These are phyloP conservation scores for Lytechinus pictus DNA, from an alignment of 35 echinoderm and acorn worm species.

Conservation along the genomic window DNA sequence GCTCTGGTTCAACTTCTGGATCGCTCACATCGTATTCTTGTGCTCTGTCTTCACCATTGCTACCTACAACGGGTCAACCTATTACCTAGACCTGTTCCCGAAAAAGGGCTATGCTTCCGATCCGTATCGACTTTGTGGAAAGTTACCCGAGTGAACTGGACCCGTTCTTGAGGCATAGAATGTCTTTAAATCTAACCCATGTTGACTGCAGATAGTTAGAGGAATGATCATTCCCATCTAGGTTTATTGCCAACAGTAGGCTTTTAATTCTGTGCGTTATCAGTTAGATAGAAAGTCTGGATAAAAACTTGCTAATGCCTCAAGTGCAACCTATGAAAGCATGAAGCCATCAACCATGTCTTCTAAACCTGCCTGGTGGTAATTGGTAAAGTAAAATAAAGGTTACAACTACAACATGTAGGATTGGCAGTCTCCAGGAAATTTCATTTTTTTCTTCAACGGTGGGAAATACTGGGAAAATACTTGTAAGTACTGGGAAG, in stretches of 20 bases:
- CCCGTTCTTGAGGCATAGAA: neutral
- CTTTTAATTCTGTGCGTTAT: neutral
- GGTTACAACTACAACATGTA: no score
- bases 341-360: no score
- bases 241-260: neutral
- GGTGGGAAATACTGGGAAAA: no score
- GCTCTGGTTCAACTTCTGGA: constrained; percentile 24
- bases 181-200: neutral
- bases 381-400: no score
- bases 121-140: constrained; percentile 40
- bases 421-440: no score
- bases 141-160: neutral
- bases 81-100: constrained; percentile 33
- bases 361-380: no score
- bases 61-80: constrained; percentile 43
- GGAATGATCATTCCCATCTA: neutral
- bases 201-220: neutral
- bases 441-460: no score
- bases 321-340: no score
- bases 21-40: constrained; percentile 30
- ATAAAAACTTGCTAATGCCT: no score
- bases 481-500: no score
- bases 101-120: neutral
- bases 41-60: neutral
- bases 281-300: no score